These are phyloP conservation scores for Ips nitidus DNA, from an alignment of 1,140 invertebrate genomes.

Conservation along the genomic window DNA sequence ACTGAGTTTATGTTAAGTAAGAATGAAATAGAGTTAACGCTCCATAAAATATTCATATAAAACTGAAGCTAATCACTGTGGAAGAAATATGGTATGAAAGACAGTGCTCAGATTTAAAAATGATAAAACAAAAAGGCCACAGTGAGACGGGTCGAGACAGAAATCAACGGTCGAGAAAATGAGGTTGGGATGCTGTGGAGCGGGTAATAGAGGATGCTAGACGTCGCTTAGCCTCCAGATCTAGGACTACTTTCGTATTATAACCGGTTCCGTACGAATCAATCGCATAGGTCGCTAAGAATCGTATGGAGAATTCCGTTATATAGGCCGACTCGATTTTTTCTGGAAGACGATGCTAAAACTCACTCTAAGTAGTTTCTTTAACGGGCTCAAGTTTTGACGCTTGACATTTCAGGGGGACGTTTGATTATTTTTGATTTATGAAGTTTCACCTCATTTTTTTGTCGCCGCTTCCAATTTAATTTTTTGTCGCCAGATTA, in stretches of 20 bases:
- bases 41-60: slow-evolving; percentile 23
- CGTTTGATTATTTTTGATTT: slow-evolving; percentile 28
- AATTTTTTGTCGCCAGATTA: slow-evolving; percentile 18
- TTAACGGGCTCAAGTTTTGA: slow-evolving; percentile 20
- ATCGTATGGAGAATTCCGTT: not conserved
- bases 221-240: slow-evolving; percentile 43
- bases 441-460: slow-evolving; percentile 8
- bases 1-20: no score
- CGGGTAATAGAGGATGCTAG: slow-evolving; percentile 54
- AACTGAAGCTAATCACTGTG: slow-evolving; percentile 25
- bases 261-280: slow-evolving; percentile 38
- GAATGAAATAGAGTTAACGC: slow-evolving; percentile 1
- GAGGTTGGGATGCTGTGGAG: slow-evolving; percentile 54
- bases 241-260: slow-evolving; percentile 39
- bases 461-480: slow-evolving; percentile 25
- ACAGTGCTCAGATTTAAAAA: slow-evolving; percentile 28
- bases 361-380: slow-evolving; percentile 7
- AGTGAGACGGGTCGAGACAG: slow-evolving; percentile 43
- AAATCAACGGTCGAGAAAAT: slow-evolving; percentile 57
- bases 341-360: slow-evolving; percentile 2
- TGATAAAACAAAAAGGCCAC: slow-evolving; percentile 26
- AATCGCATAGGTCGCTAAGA: slow-evolving; percentile 34
- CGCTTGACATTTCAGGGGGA: slow-evolving; percentile 22
- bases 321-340: not conserved
- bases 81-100: slow-evolving; percentile 33